Percentiles rank a stretch among this genome's conserved stretches.
These are phyloP conservation scores for Grallaria varia DNA, from an alignment of 2,113 vertebrate species.

Conservation along the genomic window DNA sequence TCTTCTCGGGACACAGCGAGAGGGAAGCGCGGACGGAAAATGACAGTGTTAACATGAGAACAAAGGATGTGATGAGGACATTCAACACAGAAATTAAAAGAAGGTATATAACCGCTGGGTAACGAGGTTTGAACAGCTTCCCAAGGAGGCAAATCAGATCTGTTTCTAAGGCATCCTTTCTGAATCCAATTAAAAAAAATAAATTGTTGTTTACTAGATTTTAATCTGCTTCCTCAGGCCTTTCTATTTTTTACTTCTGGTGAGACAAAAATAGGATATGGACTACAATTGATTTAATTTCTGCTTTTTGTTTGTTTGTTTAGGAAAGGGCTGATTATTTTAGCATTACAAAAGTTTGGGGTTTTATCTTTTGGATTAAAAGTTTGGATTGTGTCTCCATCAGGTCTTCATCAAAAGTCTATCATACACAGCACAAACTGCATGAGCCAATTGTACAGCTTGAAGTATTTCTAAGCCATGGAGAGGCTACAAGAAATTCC, in stretches of 20 bases:
- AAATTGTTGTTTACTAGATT: conserved; percentile 40
- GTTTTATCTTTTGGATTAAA: not conserved
- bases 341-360: not conserved
- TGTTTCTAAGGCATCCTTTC: conserved; percentile 42
- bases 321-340: not conserved
- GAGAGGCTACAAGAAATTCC: not conserved
- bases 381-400: not conserved
- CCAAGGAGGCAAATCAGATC: conserved; percentile 35
- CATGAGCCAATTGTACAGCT: not conserved
- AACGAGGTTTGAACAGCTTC: conserved; percentile 40
- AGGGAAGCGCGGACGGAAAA: not conserved
- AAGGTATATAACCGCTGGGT: conserved; percentile 14
- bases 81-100: conserved; percentile 59
- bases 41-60: not conserved
- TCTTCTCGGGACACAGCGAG: not conserved
- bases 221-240: conserved; percentile 8
- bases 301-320: not conserved
- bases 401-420: not conserved
- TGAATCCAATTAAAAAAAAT: conserved; percentile 42
- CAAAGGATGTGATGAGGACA: not conserved
- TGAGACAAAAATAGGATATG: not conserved
- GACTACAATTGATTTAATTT: conserved; percentile 2
- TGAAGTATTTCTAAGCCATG: not conserved
- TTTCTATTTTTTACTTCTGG: not conserved
- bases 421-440: not conserved